Evolutionary conservation across 2,888 invertebrate genomes (phyloP).

Genomic region (Actias luna): DNA sequence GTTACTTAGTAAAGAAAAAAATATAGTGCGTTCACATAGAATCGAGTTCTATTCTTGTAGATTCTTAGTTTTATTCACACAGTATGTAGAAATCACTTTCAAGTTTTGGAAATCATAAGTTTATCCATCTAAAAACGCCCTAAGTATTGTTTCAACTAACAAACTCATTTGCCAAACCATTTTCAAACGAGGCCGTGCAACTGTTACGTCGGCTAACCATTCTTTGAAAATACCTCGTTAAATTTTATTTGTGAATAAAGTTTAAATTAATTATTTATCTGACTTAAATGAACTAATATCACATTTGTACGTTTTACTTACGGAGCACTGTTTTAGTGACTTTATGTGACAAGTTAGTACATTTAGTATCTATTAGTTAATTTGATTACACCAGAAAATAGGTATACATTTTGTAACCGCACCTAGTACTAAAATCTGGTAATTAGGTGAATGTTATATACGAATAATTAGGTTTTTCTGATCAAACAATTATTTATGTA

Average conservation of each 20-base stretch:
- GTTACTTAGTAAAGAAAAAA: no score
- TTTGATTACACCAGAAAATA: neutral
- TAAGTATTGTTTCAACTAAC: neutral
- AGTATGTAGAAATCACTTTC: no score
- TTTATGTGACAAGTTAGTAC: conserved; percentile 1
- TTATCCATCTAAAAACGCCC: neutral
- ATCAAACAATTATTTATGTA: neutral
- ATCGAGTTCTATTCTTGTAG: no score
- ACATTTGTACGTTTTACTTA: neutral
- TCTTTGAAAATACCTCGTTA: neutral
- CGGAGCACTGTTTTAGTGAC: neutral
- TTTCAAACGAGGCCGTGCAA: neutral
- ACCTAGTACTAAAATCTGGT: conserved; percentile 1
- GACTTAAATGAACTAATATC: neutral
- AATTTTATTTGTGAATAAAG: neutral
- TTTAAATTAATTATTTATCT: neutral
- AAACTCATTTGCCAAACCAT: neutral
- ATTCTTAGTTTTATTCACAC: no score
- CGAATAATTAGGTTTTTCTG: neutral
- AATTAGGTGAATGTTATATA: neutral
- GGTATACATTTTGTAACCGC: neutral
- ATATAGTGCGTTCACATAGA: no score
- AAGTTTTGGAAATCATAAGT: neutral
- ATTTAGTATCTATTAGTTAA: conserved; percentile 7
- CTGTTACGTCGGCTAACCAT: neutral